These are phyloP conservation scores for Lithosia quadra DNA, from an alignment of 2,888 invertebrate genomes.

Conservation along the genomic window DNA sequence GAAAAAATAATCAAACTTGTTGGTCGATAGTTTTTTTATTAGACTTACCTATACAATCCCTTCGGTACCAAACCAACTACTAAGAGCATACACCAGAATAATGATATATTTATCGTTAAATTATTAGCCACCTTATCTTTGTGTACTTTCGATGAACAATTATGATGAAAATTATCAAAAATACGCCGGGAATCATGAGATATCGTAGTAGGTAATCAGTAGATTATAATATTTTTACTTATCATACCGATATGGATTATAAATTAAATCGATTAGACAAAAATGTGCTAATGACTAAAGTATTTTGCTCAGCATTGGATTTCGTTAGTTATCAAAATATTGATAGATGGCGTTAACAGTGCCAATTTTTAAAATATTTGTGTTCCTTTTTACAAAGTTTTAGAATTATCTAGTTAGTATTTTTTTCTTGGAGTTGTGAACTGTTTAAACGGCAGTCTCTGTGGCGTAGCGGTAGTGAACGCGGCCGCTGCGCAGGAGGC, in stretches of 20 bases:
- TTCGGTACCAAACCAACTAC: slow-evolving; percentile 64
- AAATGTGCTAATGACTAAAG: background rate
- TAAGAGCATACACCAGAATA: slow-evolving; percentile 57
- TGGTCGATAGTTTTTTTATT: background rate
- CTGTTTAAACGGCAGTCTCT: too few species aligned
- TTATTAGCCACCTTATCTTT: slow-evolving; percentile 58
- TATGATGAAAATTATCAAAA: slow-evolving; percentile 57
- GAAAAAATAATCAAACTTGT: background rate
- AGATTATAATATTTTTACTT: slow-evolving; percentile 37
- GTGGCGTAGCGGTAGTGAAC: too few species aligned
- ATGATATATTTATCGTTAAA: slow-evolving; percentile 69
- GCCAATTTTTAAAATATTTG: background rate
- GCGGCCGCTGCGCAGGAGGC: too few species aligned
- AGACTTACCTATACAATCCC: slow-evolving; percentile 71
- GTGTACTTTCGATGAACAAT: slow-evolving; percentile 47
- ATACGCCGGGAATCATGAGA: slow-evolving; percentile 49
- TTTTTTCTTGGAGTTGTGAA: too few species aligned
- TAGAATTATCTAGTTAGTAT: too few species aligned
- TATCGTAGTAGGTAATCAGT: slow-evolving; percentile 47
- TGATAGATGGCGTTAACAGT: background rate
- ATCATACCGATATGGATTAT: slow-evolving; percentile 24
- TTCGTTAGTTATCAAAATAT: background rate
- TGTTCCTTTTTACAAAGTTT: too few species aligned
- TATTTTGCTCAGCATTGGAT: background rate
- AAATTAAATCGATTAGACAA: background rate